These are phyloP conservation scores for Tragelaphus scriptus DNA, from an alignment of 2,113 vertebrate genomes.

Conservation along the genomic window DNA sequence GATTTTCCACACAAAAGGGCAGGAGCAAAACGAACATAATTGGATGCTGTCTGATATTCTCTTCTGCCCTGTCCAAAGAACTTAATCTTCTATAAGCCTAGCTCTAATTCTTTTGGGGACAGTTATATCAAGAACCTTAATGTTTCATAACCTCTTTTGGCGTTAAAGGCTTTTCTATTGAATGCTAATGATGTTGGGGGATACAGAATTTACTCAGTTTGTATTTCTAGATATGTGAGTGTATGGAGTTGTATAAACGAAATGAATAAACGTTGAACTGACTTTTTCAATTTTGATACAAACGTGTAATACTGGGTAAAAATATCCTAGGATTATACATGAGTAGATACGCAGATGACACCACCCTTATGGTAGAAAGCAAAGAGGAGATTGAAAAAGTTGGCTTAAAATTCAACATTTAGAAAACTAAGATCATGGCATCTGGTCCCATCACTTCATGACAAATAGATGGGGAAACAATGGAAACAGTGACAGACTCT, in stretches of 20 bases:
- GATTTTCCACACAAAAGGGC: conserved; percentile 16
- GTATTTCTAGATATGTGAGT: neutral
- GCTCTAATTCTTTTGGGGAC: conserved; percentile 11
- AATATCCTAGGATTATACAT: neutral
- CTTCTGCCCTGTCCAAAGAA: neutral
- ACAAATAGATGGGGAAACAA: neutral
- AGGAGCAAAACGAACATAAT: conserved; percentile 3
- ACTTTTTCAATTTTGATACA: conserved; percentile 23
- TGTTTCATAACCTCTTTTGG: neutral
- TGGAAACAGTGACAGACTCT: neutral
- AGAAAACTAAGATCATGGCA: neutral
- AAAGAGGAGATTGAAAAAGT: neutral
- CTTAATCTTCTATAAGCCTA: conserved; percentile 40
- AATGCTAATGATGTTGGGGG: neutral
- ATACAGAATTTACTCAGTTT: neutral
- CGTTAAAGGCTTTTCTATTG: neutral
- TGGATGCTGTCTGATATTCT: neutral
- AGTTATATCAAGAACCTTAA: neutral
- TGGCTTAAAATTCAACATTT: neutral
- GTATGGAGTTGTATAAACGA: neutral
- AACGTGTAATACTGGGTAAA: conserved; percentile 1
- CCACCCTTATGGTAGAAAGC: neutral
- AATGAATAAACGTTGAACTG: neutral
- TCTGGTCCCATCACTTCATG: neutral
- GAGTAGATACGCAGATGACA: neutral